phyloP scores from a whole-genome alignment of 2,113 vertebrate species.

The Amphiprion percula region DNA sequence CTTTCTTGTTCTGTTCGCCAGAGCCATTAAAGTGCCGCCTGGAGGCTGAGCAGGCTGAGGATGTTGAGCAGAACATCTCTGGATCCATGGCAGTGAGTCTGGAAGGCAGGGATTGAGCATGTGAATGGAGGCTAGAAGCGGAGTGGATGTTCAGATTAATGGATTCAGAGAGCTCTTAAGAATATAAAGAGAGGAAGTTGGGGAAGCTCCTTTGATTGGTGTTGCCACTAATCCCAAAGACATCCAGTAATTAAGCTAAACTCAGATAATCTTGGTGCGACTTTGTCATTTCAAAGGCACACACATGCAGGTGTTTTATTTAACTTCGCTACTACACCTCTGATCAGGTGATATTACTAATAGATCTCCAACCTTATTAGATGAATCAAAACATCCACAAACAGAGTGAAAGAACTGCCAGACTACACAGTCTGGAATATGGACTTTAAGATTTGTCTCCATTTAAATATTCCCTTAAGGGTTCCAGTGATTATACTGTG shows the following conservation, averaged over 20 bases:
- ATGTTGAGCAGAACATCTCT: conserved; percentile 50
- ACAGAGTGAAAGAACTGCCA: no score
- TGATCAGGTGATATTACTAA: no score
- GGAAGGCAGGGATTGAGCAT: conserved; percentile 45
- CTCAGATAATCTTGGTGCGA: conserved; percentile 48
- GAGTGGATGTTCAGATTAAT: conserved; percentile 42
- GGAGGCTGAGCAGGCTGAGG: conserved; percentile 66
- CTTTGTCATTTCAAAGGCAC: no score
- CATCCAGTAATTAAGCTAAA: conserved; percentile 63
- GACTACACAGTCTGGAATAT: no score
- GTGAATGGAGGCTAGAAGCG: conserved; percentile 24
- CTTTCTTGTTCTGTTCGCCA: conserved; percentile 45
- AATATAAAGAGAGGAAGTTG: conserved; percentile 24
- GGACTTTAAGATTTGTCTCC: no score
- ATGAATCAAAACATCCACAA: no score
- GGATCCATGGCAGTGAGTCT: conserved; percentile 26
- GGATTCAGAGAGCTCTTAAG: conserved; percentile 44
- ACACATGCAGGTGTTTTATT: no score
- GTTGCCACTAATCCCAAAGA: conserved; percentile 45
- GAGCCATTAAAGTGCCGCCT: conserved; percentile 46
- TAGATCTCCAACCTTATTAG: no score
- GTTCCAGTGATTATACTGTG: no score
- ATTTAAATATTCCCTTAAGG: no score
- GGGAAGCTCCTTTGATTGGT: conserved; percentile 61
- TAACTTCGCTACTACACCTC: no score